These are phyloP conservation scores for Oreochromis tanganicae DNA, from an alignment of 2,113 vertebrate genomes.

Conservation along the genomic window DNA sequence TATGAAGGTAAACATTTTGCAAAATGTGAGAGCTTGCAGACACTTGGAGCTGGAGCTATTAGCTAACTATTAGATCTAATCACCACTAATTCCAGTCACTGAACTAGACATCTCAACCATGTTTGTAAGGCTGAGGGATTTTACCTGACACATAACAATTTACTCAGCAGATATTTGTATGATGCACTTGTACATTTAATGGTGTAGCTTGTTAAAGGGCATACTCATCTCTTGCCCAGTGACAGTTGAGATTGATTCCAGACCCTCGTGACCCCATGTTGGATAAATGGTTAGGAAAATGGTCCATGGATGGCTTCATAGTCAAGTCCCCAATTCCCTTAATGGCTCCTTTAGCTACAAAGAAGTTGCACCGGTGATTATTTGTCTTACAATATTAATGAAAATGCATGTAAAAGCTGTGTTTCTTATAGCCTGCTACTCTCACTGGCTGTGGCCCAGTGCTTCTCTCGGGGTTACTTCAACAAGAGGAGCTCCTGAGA, in stretches of 20 bases:
- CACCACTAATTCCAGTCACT: neutral
- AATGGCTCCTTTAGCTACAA: neutral
- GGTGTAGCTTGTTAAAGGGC: neutral
- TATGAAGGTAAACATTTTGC: neutral
- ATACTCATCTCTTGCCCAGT: neutral
- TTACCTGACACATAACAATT: neutral
- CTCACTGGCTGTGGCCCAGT: neutral
- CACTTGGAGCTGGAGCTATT: neutral
- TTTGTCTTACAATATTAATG: neutral
- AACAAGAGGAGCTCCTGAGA: neutral
- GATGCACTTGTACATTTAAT: rapidly evolving
- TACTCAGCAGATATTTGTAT: neutral
- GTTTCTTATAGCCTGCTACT: neutral
- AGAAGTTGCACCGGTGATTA: neutral
- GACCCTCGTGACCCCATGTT: rapidly evolving
- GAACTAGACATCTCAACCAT: neutral
- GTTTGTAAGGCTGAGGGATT: neutral
- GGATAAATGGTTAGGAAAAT: neutral
- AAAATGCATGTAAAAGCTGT: neutral
- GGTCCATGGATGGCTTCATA: neutral
- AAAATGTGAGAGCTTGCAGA: neutral
- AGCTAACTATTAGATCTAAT: neutral
- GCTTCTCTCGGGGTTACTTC: neutral
- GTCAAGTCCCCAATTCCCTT: neutral
- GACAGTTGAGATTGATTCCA: neutral